Base-by-base conservation (phyloP, 2,797 vertebrate genomes). In the Poeciliopsis infans region DNA sequence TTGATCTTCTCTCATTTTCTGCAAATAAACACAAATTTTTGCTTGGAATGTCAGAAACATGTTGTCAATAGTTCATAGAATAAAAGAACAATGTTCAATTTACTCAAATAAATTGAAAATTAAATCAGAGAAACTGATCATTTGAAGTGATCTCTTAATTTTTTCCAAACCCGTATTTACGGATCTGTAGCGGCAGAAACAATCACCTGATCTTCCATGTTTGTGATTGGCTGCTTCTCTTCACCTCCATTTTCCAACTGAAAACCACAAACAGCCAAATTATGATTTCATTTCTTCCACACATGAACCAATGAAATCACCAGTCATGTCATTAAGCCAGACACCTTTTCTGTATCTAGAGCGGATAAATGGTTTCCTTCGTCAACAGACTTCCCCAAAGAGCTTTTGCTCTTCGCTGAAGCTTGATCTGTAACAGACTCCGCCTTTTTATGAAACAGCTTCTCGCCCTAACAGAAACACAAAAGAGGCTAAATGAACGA, bases 321-420 rank as follows among this genome's bases (percentile, higher is more conserved):
- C 46, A 20, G 1, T 18, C 55, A 45, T 33, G 13, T 46, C 61
- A 45, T 2, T 10, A 64, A 72, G 33, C n/a, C 3, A 74, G 74
- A 5, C 25, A 97, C 97, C 96, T 97, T 97, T 84, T 96, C 95
- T 18, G 94, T 93, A 10, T 96, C 96, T 88, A 83, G 91, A 0
- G 87, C 91, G 13, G 94, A 95, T 3, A 91, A 95, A 86, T 95
- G 94, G 1, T 89, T 93, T 1, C 90, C 94, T 31, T 96, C 96
- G 0, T 95, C 94, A 76, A 95, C 96, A 69, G 95, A 95, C 61
- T 95, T 96, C 66, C 90, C 94, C 76, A 92, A 78, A n/a, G 87
- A 90, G 86, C 86, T 88, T 53, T 85, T 81, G 55, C 64, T 87
- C 72, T 88, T 94, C 72, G 88, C 92, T 7, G 85, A 69, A 23